These are phyloP conservation scores for Phataginus tricuspis DNA, from an alignment of 2,797 vertebrate species.

Conservation along the genomic window DNA sequence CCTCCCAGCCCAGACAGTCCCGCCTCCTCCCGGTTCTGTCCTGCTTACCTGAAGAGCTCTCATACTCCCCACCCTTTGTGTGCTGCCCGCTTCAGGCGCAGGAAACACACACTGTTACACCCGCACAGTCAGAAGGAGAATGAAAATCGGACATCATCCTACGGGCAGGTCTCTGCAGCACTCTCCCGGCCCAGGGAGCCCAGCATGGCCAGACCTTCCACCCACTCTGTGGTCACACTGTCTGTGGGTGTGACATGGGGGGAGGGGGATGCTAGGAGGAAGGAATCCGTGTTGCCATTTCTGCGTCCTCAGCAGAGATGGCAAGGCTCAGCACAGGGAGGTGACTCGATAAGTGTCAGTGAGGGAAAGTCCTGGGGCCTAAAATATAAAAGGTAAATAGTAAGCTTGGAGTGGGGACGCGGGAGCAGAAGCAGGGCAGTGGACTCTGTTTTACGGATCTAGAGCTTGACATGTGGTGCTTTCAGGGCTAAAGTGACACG, in stretches of 20 bases:
- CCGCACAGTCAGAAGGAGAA: background rate
- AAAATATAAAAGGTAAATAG: background rate
- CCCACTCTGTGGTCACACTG: background rate
- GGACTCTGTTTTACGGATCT: background rate
- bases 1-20: background rate
- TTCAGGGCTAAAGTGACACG: background rate
- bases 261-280: background rate
- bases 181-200: background rate
- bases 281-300: background rate
- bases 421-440: background rate
- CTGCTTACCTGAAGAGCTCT: background rate
- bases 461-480: background rate
- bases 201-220: background rate
- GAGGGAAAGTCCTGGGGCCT: background rate
- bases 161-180: background rate
- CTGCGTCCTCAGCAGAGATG: background rate
- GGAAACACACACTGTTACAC: background rate
- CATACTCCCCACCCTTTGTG: background rate
- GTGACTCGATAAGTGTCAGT: background rate
- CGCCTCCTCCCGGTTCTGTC: background rate
- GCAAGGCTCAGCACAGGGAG: background rate
- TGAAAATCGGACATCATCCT: background rate
- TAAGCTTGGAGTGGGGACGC: background rate
- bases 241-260: background rate
- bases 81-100: background rate